Conservation (phyloP, 92 coral and sea anemone genomes). For the Diadumene lineata region DNA sequence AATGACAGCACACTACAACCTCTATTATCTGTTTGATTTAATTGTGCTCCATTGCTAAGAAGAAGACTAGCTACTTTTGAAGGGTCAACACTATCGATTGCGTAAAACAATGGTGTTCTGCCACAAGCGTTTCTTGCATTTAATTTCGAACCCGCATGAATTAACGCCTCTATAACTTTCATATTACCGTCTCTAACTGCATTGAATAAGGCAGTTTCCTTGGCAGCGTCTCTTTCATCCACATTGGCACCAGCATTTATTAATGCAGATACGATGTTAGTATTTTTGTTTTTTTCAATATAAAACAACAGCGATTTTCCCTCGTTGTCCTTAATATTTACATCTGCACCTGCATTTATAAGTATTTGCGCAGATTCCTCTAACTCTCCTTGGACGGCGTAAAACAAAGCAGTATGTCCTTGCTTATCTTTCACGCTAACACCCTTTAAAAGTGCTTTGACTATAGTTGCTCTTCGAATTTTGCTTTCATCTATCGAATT, state of each 20-base stretch:
- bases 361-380: not conserved
- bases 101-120: constrained; percentile 6
- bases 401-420: constrained; percentile 26
- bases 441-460: too few species aligned
- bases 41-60: not conserved
- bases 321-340: not conserved
- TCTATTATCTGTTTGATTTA: constrained; percentile 4
- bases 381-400: not conserved
- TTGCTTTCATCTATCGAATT: too few species aligned
- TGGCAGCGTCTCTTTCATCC: not conserved
- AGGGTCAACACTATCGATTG: not conserved
- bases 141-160: not conserved
- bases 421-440: constrained; percentile 3
- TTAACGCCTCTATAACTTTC: not conserved
- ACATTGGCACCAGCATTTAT: not conserved
- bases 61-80: not conserved
- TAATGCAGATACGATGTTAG: not conserved
- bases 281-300: not conserved
- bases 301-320: constrained; percentile 19
- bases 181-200: not conserved
- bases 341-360: not conserved
- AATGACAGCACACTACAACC: not conserved
- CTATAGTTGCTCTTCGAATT: too few species aligned
- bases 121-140: constrained; percentile 1
- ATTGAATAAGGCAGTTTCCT: not conserved